Conservation (phyloP, 2,113 vertebrate genomes). For the Pitta sordida region DNA sequence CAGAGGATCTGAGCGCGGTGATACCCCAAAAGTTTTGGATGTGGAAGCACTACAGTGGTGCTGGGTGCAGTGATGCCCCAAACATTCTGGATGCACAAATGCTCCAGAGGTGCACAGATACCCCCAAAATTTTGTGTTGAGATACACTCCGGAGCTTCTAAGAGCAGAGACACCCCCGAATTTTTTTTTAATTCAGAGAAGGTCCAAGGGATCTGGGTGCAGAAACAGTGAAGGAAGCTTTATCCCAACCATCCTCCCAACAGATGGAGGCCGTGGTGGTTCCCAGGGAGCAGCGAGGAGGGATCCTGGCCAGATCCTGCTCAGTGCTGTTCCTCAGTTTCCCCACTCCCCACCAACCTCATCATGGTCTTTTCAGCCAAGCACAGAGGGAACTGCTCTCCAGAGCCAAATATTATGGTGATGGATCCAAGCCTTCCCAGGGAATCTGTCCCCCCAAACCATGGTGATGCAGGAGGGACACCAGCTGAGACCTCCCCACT, state of each 20-base stretch:
- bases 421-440: not conserved
- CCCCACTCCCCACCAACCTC: not conserved
- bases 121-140: too few species aligned
- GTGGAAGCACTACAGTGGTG: not conserved
- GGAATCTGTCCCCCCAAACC: not conserved
- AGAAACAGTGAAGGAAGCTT: not conserved
- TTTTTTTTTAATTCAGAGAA: not conserved
- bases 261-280: fast-evolving
- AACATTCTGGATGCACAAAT: not conserved
- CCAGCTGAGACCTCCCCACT: not conserved
- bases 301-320: not conserved
- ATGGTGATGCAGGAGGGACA: not conserved
- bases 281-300: not conserved
- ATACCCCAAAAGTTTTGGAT: not conserved
- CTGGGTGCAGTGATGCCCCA: not conserved
- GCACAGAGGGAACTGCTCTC: not conserved
- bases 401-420: not conserved
- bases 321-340: not conserved
- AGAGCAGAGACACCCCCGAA: not conserved
- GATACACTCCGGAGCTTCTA: not conserved
- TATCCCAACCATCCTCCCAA: not conserved
- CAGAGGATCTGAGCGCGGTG: not conserved
- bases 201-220: not conserved
- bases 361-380: not conserved
- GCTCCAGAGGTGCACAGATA: not conserved